These are phyloP conservation scores for Donacobius atricapilla DNA, from an alignment of 2,113 vertebrate species.

Conservation along the genomic window DNA sequence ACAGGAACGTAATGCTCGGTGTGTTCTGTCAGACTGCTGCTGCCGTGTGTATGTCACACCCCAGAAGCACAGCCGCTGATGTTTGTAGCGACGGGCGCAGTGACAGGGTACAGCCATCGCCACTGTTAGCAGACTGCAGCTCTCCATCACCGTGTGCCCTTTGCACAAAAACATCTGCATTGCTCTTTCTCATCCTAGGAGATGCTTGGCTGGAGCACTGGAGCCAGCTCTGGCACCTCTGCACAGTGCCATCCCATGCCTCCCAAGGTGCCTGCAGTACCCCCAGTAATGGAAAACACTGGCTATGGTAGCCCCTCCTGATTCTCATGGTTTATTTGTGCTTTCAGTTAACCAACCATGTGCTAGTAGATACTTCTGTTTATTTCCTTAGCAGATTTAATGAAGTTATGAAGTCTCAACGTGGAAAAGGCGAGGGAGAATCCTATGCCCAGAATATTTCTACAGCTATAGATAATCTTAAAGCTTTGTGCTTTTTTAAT, in stretches of 20 bases:
- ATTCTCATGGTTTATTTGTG: not conserved
- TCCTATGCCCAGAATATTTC: not conserved
- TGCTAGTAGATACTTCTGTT: not conserved
- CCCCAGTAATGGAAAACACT: not conserved
- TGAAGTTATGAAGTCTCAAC: not conserved
- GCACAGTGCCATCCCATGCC: not conserved
- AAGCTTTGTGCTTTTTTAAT: not conserved
- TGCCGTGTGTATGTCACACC: not conserved
- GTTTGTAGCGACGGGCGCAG: not conserved
- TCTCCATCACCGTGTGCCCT: not conserved
- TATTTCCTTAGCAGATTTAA: not conserved
- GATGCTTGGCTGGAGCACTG: not conserved
- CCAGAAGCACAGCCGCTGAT: not conserved
- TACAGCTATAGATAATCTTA: not conserved
- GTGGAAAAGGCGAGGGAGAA: not conserved
- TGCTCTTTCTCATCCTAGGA: not conserved
- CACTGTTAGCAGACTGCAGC: not conserved
- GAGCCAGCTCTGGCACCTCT: not conserved
- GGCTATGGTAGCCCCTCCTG: fast-evolving
- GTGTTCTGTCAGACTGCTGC: not conserved
- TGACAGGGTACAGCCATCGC: not conserved
- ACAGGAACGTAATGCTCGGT: not conserved
- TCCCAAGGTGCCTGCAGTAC: not conserved
- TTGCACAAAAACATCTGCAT: not conserved
- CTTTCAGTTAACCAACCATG: not conserved